Evolutionary conservation across 1,140 invertebrate species (phyloP).

Genomic region (Brachionus asplanchnoidis): DNA sequence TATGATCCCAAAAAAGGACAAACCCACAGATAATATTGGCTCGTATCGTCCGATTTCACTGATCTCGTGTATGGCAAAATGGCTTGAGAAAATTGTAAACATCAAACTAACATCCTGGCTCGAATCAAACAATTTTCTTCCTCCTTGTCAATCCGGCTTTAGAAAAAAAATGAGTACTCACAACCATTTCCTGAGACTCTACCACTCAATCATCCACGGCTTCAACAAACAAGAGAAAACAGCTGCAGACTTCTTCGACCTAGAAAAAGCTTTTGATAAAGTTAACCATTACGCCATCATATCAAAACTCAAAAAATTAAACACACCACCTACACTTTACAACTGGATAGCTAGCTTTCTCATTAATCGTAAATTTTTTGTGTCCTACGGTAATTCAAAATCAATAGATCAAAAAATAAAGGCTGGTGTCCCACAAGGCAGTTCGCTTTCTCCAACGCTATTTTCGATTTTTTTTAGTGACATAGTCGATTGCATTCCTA

Average conservation of each 20-base stretch:
- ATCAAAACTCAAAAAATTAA: constrained; percentile 14
- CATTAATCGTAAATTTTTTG: background rate
- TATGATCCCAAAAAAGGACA: too few relatives aligned
- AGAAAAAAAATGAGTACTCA: too few relatives aligned
- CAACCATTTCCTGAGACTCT: too few relatives aligned
- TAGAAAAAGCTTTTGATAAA: constrained; percentile 33
- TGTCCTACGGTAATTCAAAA: background rate
- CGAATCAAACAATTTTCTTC: background rate
- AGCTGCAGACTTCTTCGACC: too few relatives aligned
- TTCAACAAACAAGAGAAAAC: too few relatives aligned
- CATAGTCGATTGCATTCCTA: background rate
- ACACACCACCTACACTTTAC: background rate
- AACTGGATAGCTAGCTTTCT: background rate
- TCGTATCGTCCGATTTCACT: constrained; percentile 44
- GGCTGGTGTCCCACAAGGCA: background rate
- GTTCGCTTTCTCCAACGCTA: background rate
- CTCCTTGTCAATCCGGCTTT: too few relatives aligned
- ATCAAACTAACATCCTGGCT: background rate
- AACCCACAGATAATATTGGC: background rate
- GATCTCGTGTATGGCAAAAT: constrained; percentile 18
- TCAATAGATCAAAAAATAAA: background rate
- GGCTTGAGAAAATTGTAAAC: constrained; percentile 43
- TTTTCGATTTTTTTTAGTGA: background rate
- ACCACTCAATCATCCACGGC: too few relatives aligned
- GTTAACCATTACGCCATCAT: background rate